Evolutionary conservation across 1,140 invertebrate species (phyloP).

Genomic region (Drosophila sp.): DNA sequence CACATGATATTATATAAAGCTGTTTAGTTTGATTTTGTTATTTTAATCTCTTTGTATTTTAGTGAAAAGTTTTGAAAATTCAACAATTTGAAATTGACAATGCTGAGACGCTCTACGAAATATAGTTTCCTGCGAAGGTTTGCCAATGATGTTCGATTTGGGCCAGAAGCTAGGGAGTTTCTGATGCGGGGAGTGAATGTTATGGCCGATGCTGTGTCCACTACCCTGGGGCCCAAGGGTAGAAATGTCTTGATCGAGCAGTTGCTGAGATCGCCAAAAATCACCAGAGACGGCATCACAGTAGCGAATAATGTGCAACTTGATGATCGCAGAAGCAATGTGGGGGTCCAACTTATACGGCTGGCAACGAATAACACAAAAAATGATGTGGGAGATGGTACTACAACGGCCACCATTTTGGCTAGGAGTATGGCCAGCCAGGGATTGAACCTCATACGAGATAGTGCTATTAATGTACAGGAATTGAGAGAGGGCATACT

Average conservation of each 20-base stretch:
- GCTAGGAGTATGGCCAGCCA: constrained; percentile 96
- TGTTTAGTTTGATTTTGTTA: too few relatives aligned
- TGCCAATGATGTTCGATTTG: constrained; percentile 97
- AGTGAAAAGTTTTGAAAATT: too few relatives aligned
- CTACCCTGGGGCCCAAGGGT: constrained; percentile 98
- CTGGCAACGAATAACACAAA: constrained; percentile 98
- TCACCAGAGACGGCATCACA: constrained; percentile 98
- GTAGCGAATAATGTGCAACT: constrained; percentile 95
- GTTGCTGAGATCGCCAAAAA: constrained; percentile 97
- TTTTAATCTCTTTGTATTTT: neutral
- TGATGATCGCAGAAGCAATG: constrained; percentile 97
- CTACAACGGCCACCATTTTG: constrained; percentile 96
- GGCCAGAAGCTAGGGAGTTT: constrained; percentile 92
- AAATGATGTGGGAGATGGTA: constrained; percentile 97
- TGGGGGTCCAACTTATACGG: constrained; percentile 96
- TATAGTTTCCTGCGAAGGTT: constrained; percentile 6
- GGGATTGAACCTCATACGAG: constrained; percentile 85
- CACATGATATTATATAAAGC: too few relatives aligned
- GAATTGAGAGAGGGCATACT: constrained; percentile 95
- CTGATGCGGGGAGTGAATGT: constrained; percentile 97
- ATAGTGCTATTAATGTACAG: constrained; percentile 93
- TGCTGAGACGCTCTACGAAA: constrained; percentile 12
- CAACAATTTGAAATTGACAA: neutral
- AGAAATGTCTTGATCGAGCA: constrained; percentile 98
- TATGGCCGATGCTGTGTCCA: constrained; percentile 96